A percentile compares a stretch with the other conserved stretches of the same genome.
phyloP scores from a whole-genome alignment of 2,113 vertebrate genomes.

The Zosterops borbonicus region DNA sequence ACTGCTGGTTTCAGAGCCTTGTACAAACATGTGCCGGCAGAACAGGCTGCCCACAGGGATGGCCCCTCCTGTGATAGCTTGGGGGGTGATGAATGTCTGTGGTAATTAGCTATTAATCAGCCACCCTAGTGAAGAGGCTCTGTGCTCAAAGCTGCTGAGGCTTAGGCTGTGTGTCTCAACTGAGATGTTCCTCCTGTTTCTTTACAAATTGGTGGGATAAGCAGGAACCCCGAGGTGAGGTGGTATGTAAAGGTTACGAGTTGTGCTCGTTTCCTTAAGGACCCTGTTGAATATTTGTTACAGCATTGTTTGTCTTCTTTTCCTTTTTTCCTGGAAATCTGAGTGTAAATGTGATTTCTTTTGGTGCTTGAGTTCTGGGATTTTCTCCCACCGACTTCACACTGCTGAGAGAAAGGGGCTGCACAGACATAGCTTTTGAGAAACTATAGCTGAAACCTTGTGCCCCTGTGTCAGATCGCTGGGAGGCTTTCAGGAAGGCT shows the following conservation, averaged over 20 bases:
- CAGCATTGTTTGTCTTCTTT: not conserved
- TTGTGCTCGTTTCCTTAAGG: not conserved
- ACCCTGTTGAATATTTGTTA: not conserved
- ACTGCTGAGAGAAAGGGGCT: not conserved
- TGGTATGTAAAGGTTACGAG: not conserved
- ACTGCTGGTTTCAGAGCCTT: not conserved
- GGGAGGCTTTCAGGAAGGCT: conserved; percentile 4
- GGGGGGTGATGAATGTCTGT: not conserved
- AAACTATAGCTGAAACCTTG: not conserved
- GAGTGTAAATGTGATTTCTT: not conserved
- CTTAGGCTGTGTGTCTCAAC: not conserved
- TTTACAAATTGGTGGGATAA: not conserved
- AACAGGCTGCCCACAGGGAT: not conserved
- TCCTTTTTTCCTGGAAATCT: not conserved
- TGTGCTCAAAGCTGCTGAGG: not conserved
- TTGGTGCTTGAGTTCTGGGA: not conserved
- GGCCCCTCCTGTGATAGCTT: not conserved
- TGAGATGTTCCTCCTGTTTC: not conserved
- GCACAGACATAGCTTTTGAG: not conserved
- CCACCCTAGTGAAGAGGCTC: not conserved
- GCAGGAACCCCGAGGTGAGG: not conserved
- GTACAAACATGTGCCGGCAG: not conserved
- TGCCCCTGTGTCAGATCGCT: not conserved
- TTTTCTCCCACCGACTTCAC: not conserved
- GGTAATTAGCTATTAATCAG: not conserved